Evolutionary conservation across 2,888 invertebrate species (phyloP), one percentile per base, ranked within the genome.

Genomic region (Eudasyphora cyanicolor): DNA sequence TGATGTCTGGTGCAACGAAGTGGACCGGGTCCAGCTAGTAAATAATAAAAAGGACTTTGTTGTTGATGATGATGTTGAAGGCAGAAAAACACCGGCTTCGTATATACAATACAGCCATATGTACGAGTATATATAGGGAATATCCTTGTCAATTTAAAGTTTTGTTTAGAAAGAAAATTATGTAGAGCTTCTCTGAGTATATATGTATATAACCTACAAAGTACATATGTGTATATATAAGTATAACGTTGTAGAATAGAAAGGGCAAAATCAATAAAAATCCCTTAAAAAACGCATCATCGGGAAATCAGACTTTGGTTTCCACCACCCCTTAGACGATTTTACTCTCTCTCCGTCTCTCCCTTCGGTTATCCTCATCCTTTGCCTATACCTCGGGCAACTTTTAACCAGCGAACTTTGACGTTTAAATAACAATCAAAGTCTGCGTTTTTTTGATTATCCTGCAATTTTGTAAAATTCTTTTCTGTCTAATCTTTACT

Each of bases 11-110:
- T n/a, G n/a, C n/a, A n/a, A n/a, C n/a, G n/a, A n/a, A n/a, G n/a
- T n/a, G n/a, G n/a, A n/a, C n/a, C n/a, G n/a, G n/a, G n/a, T n/a
- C n/a, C n/a, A n/a, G n/a, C n/a, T n/a, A n/a, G n/a, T 79, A 81
- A 79, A 79, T 45, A 69, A 74, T 74, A 62, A 67, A 69, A 75
- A 78, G 17, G 38, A 57, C 10, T n/a, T n/a, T n/a, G n/a, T n/a
- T n/a, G n/a, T n/a, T n/a, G 24, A 54, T 0, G 32, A 54, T 29
- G 49, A 67, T 51, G 19, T 49, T 8, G 45, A 38, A 29, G 51
- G 45, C 27, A 64, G 64, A 32, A 75, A 78, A 57, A 35, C 73
- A 79, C 84, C 84, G 84, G 84, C 81, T 80, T 81, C 24, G 76
- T 78, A 60, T 80, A 77, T 51, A 32, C 35, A 32, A 38, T n/a